Evolutionary conservation across 2,797 vertebrate genomes (phyloP).

Genomic region (Phyllotis vaccarum): DNA sequence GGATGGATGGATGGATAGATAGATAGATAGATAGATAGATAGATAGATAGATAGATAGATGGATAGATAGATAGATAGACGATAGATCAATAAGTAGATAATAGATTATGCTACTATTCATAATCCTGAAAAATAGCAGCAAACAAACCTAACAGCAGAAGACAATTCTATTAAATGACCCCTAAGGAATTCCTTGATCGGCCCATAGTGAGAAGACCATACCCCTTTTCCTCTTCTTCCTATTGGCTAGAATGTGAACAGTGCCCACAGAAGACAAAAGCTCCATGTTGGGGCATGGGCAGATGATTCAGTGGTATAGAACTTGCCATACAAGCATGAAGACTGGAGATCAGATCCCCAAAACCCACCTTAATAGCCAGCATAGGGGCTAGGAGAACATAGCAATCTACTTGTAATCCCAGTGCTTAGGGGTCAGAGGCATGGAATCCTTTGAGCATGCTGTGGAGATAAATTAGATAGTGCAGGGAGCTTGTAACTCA

Average conservation of each 20-base stretch:
- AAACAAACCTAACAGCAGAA: background rate
- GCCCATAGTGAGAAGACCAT: background rate
- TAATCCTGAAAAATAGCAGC: conserved; percentile 17
- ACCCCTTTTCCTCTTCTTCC: background rate
- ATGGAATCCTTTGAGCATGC: background rate
- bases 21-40: background rate
- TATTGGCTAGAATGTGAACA: background rate
- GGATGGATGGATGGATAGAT: background rate
- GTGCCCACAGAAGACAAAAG: background rate
- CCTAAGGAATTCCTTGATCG: background rate
- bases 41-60: background rate
- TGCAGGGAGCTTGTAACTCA: no score
- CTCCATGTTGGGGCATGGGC: no score
- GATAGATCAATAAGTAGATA: no score
- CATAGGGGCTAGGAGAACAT: background rate
- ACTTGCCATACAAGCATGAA: background rate
- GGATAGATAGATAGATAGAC: no score
- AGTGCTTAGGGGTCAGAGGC: background rate
- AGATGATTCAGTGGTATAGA: background rate
- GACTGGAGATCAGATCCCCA: background rate
- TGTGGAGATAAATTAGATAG: background rate
- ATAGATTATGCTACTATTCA: conserved; percentile 8
- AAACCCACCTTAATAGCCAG: background rate
- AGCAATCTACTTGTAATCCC: background rate
- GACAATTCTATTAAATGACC: background rate